Percentiles rank a stretch among this genome's conserved stretches.
phyloP scores from a whole-genome alignment of 2,113 vertebrate species.

The Chascanopsetta lugubris region DNA sequence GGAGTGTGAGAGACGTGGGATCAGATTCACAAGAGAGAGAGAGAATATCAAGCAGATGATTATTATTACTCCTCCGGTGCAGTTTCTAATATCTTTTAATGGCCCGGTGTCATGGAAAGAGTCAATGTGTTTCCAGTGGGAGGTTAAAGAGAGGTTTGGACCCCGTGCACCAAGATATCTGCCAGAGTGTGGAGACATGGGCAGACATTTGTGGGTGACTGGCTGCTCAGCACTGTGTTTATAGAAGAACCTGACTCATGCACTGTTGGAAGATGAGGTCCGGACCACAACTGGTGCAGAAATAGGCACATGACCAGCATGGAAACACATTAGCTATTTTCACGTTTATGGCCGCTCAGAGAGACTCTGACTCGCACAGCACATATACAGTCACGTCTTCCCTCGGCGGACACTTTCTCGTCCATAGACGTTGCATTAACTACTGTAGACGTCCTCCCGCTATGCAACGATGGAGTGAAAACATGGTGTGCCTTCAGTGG shows the following conservation, averaged over 20 bases:
- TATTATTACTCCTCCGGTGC: constrained; percentile 4
- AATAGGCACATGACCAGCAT: constrained; percentile 63
- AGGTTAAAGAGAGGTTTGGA: constrained; percentile 27
- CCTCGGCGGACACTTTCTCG: not conserved
- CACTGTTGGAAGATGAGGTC: constrained; percentile 46
- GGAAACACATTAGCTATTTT: constrained; percentile 67
- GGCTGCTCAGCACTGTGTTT: constrained; percentile 50
- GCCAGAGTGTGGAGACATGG: constrained; percentile 28
- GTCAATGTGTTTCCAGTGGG: not conserved
- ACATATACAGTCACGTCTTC: constrained; percentile 21
- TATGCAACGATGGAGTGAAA: too few relatives aligned
- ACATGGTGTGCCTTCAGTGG: too few relatives aligned
- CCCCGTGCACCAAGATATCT: constrained; percentile 6
- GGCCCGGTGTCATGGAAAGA: not conserved
- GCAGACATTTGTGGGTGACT: constrained; percentile 48
- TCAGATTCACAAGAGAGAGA: not conserved
- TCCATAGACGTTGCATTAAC: constrained; percentile 9
- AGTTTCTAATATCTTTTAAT: constrained; percentile 21
- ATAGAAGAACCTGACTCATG: constrained; percentile 59
- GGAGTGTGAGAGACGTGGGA: constrained; percentile 6
- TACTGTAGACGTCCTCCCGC: too few relatives aligned
- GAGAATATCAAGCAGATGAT: not conserved
- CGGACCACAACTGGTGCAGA: constrained; percentile 59
- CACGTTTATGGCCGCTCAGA: constrained; percentile 53
- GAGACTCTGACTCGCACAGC: constrained; percentile 51